These are phyloP conservation scores for Saccopteryx bilineata DNA, from an alignment of 2,113 vertebrate genomes.

Conservation along the genomic window DNA sequence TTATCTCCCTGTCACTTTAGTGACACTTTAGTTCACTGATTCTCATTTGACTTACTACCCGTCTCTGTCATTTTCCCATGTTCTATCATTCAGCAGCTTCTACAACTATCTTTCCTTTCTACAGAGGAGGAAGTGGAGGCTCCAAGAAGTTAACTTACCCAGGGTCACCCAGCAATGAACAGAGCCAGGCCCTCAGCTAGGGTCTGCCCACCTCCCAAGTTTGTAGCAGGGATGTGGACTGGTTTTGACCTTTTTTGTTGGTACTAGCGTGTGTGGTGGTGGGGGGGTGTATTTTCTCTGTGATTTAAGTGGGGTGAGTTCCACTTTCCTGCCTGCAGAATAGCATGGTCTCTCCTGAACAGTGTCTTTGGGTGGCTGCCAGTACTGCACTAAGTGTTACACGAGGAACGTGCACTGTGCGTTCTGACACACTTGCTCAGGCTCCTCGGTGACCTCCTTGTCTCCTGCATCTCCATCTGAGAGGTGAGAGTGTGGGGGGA, in stretches of 20 bases:
- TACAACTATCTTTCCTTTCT: background rate
- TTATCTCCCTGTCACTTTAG: too few relatives aligned
- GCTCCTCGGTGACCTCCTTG: background rate
- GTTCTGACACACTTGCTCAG: rapidly evolving
- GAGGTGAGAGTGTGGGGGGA: background rate
- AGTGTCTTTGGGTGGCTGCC: background rate
- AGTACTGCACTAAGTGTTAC: background rate
- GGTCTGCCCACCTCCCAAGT: background rate
- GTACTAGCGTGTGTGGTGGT: background rate
- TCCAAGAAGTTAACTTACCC: background rate
- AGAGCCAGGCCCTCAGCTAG: background rate
- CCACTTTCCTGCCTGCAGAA: background rate
- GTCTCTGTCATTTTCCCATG: background rate
- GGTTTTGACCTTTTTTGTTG: background rate
- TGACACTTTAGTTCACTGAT: too few relatives aligned
- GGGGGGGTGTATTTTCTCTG: background rate
- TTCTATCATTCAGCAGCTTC: background rate
- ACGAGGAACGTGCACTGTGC: rapidly evolving
- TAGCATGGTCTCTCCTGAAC: background rate
- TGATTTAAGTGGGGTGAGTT: background rate
- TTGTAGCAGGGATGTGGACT: background rate
- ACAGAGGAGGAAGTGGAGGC: background rate
- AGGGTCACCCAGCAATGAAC: background rate
- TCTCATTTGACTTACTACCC: background rate
- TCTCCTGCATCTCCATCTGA: background rate